phyloP scores from a whole-genome alignment of 2,113 vertebrate genomes.

The Riparia riparia region DNA sequence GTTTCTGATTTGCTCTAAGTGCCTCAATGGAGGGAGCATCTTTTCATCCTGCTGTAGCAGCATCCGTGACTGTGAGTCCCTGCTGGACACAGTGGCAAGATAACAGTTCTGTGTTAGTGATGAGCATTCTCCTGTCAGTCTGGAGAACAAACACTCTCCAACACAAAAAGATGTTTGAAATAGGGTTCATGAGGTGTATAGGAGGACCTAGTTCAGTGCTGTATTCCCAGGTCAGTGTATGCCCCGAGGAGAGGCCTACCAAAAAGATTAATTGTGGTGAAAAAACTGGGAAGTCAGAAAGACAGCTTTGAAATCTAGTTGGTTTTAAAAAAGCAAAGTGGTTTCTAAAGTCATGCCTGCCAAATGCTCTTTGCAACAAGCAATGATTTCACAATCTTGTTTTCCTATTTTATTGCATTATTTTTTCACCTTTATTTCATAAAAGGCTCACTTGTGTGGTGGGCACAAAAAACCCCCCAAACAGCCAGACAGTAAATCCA shows the following conservation, averaged over 20 bases:
- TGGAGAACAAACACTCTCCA: neutral
- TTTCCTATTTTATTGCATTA: neutral
- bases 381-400: neutral
- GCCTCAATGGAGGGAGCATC: neutral
- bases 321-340: neutral
- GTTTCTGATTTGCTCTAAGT: neutral
- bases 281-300: neutral
- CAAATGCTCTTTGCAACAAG: neutral
- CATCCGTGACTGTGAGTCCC: fast-evolving
- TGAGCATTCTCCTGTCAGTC: fast-evolving
- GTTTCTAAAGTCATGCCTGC: neutral
- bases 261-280: neutral
- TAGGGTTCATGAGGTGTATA: neutral
- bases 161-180: neutral
- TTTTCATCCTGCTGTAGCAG: neutral
- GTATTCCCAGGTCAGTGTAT: neutral
- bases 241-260: neutral
- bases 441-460: neutral
- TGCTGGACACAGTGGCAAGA: neutral
- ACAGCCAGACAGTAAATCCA: neutral
- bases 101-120: neutral
- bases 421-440: neutral
- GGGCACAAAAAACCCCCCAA: neutral
- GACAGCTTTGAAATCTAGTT: neutral
- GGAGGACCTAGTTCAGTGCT: neutral